These are phyloP conservation scores for Musca domestica DNA, from an alignment of 1,140 invertebrate genomes.

Conservation along the genomic window DNA sequence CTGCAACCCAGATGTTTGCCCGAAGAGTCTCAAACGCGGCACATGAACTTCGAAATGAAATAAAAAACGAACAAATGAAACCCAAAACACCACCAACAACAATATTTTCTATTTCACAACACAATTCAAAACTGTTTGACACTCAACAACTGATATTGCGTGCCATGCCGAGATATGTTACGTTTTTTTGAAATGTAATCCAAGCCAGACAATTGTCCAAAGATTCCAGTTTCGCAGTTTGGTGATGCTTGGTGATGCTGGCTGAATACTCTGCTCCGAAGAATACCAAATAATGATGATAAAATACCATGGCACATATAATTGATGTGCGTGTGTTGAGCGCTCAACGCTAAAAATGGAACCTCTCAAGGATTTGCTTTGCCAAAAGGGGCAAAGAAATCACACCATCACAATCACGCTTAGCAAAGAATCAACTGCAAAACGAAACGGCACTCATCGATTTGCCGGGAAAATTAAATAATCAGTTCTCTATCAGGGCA, in stretches of 20 bases:
- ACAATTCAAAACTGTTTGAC: constrained; percentile 9
- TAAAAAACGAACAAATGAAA: background rate
- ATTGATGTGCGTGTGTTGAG: constrained; percentile 18
- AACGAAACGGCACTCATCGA: background rate
- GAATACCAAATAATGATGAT: constrained; percentile 16
- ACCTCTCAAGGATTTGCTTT: background rate
- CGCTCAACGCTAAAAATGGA: background rate
- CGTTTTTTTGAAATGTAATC: constrained; percentile 5
- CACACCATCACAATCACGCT: background rate
- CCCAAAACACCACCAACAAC: background rate
- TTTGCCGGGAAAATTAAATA: constrained; percentile 41
- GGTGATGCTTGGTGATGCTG: too few relatives aligned
- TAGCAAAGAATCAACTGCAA: background rate
- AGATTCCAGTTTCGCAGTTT: too few relatives aligned
- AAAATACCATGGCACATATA: constrained; percentile 11
- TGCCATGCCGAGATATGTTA: constrained; percentile 16
- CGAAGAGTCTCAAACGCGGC: background rate
- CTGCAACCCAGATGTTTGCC: too few relatives aligned
- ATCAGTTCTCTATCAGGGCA: constrained; percentile 39
- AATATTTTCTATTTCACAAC: background rate
- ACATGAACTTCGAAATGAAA: background rate
- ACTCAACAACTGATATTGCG: constrained; percentile 18
- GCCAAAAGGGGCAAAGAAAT: constrained; percentile 3
- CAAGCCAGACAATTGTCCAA: constrained; percentile 12
- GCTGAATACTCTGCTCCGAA: background rate